A percentile compares a stretch with the other conserved stretches of the same genome.
Evolutionary conservation across 2,113 vertebrate species (phyloP).

Genomic region (Delphinapterus leucas): DNA sequence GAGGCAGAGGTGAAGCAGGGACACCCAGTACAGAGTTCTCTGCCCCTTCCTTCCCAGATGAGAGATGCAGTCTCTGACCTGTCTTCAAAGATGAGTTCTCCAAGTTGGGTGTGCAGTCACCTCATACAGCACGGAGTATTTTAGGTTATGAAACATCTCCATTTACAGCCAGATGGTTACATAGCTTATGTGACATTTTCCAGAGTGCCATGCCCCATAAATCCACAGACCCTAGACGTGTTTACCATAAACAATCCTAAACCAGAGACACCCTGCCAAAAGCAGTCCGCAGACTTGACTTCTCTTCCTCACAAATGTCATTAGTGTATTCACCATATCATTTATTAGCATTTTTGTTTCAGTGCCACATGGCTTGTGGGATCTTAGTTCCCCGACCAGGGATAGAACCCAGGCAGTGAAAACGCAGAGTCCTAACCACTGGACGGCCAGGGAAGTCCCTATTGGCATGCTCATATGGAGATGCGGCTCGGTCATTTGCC

Average conservation of each 20-base stretch:
- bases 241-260: slow-evolving; percentile 40
- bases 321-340: neutral
- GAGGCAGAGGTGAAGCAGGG: neutral
- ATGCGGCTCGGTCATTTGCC: neutral
- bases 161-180: slow-evolving; percentile 4
- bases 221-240: neutral
- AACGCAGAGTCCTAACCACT: neutral
- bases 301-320: neutral
- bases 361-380: neutral
- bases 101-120: neutral
- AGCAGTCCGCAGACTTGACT: neutral
- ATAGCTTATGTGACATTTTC: slow-evolving; percentile 5
- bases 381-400: neutral
- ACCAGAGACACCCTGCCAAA: neutral
- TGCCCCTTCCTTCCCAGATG: neutral
- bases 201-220: neutral
- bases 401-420: neutral
- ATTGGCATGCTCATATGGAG: neutral
- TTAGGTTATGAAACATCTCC: neutral
- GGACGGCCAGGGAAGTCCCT: neutral
- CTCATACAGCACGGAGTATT: neutral
- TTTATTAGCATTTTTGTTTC: neutral
- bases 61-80: neutral
- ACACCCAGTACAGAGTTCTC: neutral
- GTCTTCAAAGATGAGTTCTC: neutral